phyloP scores from a whole-genome alignment of 2,888 invertebrate genomes.

The Blomia tropicalis region DNA sequence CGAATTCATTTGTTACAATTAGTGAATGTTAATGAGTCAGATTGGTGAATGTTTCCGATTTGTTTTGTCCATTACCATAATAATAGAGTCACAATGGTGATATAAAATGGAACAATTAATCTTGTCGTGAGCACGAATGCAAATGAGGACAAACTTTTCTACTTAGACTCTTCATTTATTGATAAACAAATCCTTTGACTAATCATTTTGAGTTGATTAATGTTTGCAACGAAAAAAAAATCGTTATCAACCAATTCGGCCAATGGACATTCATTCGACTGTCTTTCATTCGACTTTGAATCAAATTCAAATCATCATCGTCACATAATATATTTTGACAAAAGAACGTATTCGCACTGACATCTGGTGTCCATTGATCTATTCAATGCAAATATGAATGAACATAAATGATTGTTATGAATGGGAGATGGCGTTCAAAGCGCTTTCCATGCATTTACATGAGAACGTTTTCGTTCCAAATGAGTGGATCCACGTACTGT shows the following conservation, averaged over 20 bases:
- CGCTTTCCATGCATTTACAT: neutral
- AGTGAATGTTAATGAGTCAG: neutral
- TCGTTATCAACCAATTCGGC: no score
- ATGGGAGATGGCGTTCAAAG: neutral
- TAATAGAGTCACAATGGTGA: no score
- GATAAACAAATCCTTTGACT: neutral
- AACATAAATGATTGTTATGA: no score
- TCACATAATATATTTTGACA: neutral
- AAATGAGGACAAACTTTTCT: conserved; percentile 13
- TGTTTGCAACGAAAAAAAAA: neutral
- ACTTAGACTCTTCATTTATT: conserved; percentile 7
- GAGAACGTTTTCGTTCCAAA: neutral
- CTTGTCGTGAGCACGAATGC: neutral
- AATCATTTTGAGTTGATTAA: no score
- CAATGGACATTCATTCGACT: no score
- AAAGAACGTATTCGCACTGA: neutral
- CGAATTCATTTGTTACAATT: no score
- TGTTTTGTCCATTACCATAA: neutral
- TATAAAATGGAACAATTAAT: conserved; percentile 9
- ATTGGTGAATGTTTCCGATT: neutral
- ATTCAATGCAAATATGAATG: neutral
- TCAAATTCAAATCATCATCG: no score
- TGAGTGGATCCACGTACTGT: neutral
- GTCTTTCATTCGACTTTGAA: no score
- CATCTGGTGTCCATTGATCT: neutral